phyloP scores from a whole-genome alignment of 1,140 invertebrate species.

The Platyura marginata region DNA sequence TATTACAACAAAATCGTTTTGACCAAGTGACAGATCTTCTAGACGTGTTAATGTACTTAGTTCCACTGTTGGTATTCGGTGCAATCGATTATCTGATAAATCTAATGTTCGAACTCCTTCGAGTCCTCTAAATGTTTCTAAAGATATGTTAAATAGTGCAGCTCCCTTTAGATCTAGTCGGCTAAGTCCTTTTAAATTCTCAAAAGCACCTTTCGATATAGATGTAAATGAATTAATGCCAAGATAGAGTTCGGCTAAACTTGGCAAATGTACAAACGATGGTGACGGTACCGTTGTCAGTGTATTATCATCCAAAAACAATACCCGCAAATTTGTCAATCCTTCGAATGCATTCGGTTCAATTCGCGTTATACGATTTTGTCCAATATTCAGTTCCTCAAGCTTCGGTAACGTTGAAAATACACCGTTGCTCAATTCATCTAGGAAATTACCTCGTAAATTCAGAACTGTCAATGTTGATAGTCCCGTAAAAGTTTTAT shows the following conservation, averaged over 20 bases:
- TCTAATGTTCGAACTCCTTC: constrained; percentile 51
- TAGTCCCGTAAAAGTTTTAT: constrained; percentile 61
- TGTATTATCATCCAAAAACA: constrained; percentile 74
- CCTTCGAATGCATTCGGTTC: constrained; percentile 62
- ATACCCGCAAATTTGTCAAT: constrained; percentile 47
- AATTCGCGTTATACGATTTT: constrained; percentile 67
- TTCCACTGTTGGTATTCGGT: constrained; percentile 52
- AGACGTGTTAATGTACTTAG: constrained; percentile 47
- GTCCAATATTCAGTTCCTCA: constrained; percentile 69
- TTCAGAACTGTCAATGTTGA: constrained; percentile 59
- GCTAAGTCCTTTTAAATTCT: constrained; percentile 48
- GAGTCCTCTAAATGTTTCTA: constrained; percentile 54
- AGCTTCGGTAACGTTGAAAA: constrained; percentile 57
- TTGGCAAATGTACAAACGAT: constrained; percentile 47
- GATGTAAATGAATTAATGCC: constrained; percentile 61
- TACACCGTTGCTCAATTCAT: constrained; percentile 50
- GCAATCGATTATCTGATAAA: constrained; percentile 58
- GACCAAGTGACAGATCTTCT: constrained; percentile 62
- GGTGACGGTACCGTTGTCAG: constrained; percentile 52
- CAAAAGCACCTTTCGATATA: constrained; percentile 54
- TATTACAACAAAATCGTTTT: constrained; percentile 56
- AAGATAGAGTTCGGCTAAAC: constrained; percentile 63
- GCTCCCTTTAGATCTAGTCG: constrained; percentile 64
- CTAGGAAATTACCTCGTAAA: constrained; percentile 62
- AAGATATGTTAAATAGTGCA: constrained; percentile 53